Evolutionary conservation across 2,888 invertebrate genomes (phyloP).

Genomic region (Dynastes hyllus): DNA sequence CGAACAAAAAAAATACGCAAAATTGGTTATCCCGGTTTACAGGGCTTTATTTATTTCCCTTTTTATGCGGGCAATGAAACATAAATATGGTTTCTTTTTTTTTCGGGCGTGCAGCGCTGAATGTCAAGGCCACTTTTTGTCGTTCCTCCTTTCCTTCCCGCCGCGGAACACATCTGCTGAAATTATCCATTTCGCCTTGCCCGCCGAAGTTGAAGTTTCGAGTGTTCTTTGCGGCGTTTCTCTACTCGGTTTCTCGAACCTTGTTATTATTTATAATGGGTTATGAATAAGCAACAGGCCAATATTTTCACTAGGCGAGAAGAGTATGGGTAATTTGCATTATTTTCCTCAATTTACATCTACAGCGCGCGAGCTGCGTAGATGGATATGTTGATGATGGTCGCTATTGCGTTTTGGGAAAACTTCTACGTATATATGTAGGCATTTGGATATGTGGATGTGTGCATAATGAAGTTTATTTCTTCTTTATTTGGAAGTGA

Average conservation of each 20-base stretch:
- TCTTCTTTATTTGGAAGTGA: too few relatives aligned
- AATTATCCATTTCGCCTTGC: slow-evolving; percentile 37
- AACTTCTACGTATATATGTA: neutral
- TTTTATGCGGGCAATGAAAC: slow-evolving; percentile 42
- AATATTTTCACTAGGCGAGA: slow-evolving; percentile 27
- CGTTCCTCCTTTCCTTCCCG: slow-evolving; percentile 3
- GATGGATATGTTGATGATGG: neutral
- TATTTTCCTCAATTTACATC: slow-evolving; percentile 15
- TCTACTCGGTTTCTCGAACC: slow-evolving; percentile 27
- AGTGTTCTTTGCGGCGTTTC: neutral
- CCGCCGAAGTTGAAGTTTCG: slow-evolving; percentile 2
- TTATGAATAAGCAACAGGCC: slow-evolving; percentile 41
- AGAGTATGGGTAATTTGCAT: slow-evolving; percentile 4
- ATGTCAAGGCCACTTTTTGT: slow-evolving; percentile 42
- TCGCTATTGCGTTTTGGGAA: slow-evolving; percentile 25
- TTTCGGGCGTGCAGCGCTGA: slow-evolving; percentile 38
- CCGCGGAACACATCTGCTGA: slow-evolving; percentile 39
- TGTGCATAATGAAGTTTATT: neutral
- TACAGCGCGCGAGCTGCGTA: neutral
- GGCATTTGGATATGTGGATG: neutral
- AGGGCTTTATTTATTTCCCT: slow-evolving; percentile 40
- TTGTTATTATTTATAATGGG: slow-evolving; percentile 29
- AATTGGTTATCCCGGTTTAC: slow-evolving; percentile 41
- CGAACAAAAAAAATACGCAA: slow-evolving; percentile 8
- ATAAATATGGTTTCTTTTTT: slow-evolving; percentile 45